phyloP scores from a whole-genome alignment of 2,888 invertebrate genomes.

The Ectemnius lituratus region DNA sequence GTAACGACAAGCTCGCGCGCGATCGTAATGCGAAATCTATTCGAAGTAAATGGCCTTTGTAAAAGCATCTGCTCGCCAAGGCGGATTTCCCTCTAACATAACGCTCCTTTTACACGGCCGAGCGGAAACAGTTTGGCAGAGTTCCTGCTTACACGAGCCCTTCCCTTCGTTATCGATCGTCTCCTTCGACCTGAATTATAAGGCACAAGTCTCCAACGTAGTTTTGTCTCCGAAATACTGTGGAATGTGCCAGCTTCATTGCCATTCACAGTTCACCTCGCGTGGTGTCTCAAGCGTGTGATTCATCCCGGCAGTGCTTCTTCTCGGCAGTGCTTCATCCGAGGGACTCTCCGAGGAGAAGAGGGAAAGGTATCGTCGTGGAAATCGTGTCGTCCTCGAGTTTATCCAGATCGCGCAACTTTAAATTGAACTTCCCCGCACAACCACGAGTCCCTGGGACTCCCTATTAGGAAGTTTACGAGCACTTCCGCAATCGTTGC shows the following conservation, averaged over 20 bases:
- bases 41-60: too few species aligned
- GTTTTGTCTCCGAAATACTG: constrained; percentile 13
- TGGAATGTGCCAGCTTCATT: background rate
- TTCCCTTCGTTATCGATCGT: constrained; percentile 38
- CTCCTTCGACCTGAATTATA: constrained; percentile 21
- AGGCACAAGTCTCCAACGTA: background rate
- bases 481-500: background rate
- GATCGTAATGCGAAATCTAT: background rate
- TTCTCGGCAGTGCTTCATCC: background rate
- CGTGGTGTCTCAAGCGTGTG: background rate
- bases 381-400: constrained; percentile 2
- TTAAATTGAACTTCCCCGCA: background rate
- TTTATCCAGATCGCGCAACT: constrained; percentile 6
- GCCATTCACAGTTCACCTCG: constrained; percentile 2
- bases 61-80: constrained; percentile 5
- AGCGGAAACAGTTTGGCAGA: constrained; percentile 42
- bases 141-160: constrained; percentile 23
- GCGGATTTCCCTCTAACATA: constrained; percentile 16
- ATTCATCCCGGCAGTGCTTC: background rate
- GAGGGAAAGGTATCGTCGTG: background rate
- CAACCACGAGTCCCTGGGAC: background rate
- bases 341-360: background rate
- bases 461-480: constrained; percentile 5
- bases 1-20: too few species aligned
- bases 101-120: constrained; percentile 27